phyloP scores from a whole-genome alignment of 2,888 invertebrate genomes.

The Acrocyrtus sp. region DNA sequence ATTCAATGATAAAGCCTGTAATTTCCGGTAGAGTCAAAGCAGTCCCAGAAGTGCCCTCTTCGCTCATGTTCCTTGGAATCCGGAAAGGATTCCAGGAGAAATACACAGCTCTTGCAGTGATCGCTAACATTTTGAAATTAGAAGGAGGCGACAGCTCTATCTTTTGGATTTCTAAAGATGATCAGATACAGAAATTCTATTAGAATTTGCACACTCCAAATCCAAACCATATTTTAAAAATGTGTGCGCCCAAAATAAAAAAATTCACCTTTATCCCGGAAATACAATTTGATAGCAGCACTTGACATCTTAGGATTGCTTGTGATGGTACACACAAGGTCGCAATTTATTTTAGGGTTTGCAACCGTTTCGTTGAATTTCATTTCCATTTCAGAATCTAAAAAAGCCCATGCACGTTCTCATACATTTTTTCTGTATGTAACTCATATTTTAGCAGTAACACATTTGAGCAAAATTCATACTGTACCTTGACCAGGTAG shows the following conservation, averaged over 20 bases:
- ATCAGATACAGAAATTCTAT: neutral
- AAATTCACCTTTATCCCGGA: slow-evolving; percentile 19
- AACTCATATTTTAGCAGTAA: neutral
- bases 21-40: slow-evolving; percentile 10
- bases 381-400: slow-evolving; percentile 43
- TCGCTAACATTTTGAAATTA: slow-evolving; percentile 37
- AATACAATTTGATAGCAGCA: slow-evolving; percentile 35
- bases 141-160: slow-evolving; percentile 21
- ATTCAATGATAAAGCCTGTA: slow-evolving; percentile 49
- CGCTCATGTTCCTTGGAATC: slow-evolving; percentile 6
- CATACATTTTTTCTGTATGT: neutral
- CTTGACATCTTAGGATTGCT: slow-evolving; percentile 15
- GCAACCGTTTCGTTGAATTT: slow-evolving; percentile 38
- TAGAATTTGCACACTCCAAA: neutral
- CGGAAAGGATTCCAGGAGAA: slow-evolving; percentile 41
- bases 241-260: too few relatives aligned
- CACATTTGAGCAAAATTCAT: slow-evolving; percentile 2
- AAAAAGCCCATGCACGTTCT: neutral
- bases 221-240: too few relatives aligned
- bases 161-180: neutral
- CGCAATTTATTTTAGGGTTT: slow-evolving; percentile 23
- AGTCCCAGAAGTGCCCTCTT: neutral
- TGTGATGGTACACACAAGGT: slow-evolving; percentile 28
- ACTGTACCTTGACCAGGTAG: slow-evolving; percentile 30
- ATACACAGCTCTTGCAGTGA: slow-evolving; percentile 26